A percentile compares a stretch with the other conserved stretches of the same genome.
phyloP scores from a whole-genome alignment of 1,140 invertebrate species.

The Drosophila simulans region DNA sequence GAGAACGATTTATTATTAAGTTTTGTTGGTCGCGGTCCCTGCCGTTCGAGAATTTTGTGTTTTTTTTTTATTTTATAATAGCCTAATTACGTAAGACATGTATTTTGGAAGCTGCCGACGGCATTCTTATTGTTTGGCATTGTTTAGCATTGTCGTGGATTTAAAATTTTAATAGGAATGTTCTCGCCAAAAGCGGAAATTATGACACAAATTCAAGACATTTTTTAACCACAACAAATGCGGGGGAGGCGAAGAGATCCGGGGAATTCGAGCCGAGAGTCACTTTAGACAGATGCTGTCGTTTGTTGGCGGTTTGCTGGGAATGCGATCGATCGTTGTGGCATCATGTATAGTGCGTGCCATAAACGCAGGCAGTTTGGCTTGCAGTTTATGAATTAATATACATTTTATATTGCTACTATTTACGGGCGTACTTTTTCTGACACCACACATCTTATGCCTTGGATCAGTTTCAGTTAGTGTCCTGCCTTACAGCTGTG shows the following conservation, averaged over 20 bases:
- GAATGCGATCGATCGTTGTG: conserved; percentile 32
- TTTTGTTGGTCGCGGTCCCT: conserved; percentile 10
- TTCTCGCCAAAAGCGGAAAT: conserved; percentile 53
- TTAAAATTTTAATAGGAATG: conserved; percentile 16
- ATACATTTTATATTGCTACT: neutral
- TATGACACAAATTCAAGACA: conserved; percentile 61
- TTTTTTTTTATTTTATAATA: conserved; percentile 48
- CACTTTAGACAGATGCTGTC: neutral
- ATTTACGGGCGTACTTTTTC: no score
- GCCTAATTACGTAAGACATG: conserved; percentile 60
- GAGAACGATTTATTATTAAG: conserved; percentile 47
- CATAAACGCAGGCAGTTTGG: neutral
- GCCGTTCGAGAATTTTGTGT: neutral
- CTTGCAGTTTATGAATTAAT: no score
- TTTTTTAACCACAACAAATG: conserved; percentile 28
- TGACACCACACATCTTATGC: no score
- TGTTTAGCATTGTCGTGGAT: conserved; percentile 5
- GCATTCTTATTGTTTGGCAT: conserved; percentile 31
- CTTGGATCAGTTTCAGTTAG: no score
- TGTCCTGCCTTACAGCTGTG: neutral
- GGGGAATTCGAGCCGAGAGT: neutral
- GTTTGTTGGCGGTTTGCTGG: conserved; percentile 20
- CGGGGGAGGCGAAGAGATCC: neutral
- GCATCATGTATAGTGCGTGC: conserved; percentile 3
- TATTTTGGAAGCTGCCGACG: conserved; percentile 31